Conservation (phyloP, 2,113 vertebrate species). For the Struthidea cinerea region DNA sequence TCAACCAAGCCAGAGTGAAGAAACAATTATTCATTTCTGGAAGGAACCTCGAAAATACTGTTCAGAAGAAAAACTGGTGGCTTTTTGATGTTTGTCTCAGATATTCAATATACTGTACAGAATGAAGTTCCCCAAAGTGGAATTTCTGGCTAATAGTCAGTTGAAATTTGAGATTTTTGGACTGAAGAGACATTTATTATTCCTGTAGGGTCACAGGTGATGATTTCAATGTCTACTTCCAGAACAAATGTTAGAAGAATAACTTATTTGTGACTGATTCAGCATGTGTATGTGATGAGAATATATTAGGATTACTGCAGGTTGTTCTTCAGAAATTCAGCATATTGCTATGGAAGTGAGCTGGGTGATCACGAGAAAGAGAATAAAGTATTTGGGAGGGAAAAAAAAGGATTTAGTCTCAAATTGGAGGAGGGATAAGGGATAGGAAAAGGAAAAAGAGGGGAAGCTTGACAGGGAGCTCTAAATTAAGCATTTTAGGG, state of each 20-base stretch:
- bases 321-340: neutral
- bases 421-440: rapidly evolving
- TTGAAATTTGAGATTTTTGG: neutral
- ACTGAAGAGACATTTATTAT: neutral
- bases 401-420: neutral
- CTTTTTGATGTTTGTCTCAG: neutral
- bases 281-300: neutral
- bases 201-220: neutral
- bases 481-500: neutral
- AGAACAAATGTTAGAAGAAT: neutral
- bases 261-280: neutral
- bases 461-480: neutral
- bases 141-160: neutral
- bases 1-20: neutral
- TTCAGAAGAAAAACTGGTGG: neutral
- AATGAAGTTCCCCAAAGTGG: neutral
- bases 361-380: rapidly evolving
- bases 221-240: neutral
- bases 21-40: neutral
- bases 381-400: neutral
- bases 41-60: neutral
- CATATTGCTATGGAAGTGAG: neutral
- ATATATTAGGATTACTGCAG: neutral
- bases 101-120: neutral
- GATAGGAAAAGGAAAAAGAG: neutral